Percentiles rank a stretch among this genome's conserved stretches.
phyloP scores from a whole-genome alignment of 2,797 vertebrate genomes.

The Syndactyla subalaris region DNA sequence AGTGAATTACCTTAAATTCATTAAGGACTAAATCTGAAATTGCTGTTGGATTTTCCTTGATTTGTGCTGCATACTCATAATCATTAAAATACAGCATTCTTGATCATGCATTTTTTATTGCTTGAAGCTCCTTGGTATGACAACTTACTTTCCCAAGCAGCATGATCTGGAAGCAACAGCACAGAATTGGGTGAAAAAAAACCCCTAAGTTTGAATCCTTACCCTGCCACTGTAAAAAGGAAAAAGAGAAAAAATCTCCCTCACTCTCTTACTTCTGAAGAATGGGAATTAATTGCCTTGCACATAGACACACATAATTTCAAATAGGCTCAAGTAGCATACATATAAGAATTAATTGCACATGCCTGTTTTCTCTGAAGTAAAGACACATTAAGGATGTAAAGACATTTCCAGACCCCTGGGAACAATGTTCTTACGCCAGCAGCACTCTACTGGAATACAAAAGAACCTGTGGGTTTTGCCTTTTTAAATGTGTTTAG shows the following conservation, averaged over 20 bases:
- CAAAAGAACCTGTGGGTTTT: slow-evolving; percentile 2
- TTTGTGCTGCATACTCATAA: not conserved
- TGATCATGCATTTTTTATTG: not conserved
- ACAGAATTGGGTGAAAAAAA: fast-evolving
- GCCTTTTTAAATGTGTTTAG: not conserved
- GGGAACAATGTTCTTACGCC: not conserved
- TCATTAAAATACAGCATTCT: not conserved
- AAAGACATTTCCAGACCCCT: slow-evolving; percentile 9
- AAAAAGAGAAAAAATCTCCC: not conserved
- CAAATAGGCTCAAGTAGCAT: not conserved
- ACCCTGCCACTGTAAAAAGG: not conserved
- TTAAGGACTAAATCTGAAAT: not conserved
- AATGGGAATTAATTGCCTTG: not conserved
- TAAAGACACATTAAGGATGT: slow-evolving; percentile 33
- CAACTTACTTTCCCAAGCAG: not conserved
- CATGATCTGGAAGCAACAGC: not conserved
- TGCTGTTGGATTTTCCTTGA: not conserved
- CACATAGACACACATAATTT: not conserved
- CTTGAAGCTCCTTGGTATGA: not conserved
- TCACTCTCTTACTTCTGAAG: not conserved
- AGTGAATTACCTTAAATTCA: not conserved
- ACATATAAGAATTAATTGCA: slow-evolving; percentile 1
- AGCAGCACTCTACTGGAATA: slow-evolving; percentile 2
- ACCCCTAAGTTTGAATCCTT: not conserved
- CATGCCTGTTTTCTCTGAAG: slow-evolving; percentile 9